Base-by-base conservation (phyloP, 2,888 invertebrate species). In the Hedya salicella region DNA sequence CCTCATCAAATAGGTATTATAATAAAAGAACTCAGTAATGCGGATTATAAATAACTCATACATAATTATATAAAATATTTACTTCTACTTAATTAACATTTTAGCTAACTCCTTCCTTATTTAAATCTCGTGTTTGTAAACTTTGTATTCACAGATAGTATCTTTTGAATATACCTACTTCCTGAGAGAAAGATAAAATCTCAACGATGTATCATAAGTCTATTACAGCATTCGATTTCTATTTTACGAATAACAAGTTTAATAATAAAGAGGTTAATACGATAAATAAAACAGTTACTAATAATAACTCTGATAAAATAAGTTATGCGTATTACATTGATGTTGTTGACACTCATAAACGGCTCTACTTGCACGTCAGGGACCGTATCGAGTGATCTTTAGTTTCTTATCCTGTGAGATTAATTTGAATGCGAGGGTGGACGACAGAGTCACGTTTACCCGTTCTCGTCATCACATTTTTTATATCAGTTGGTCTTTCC, bases 1-100 rank as follows among this genome's bases (percentile, higher is more conserved):
- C 64, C 64, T 65, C 52, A 39, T 59, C 59, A 59, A 64, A 64
- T 56, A n/a, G n/a, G n/a, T n/a, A n/a, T n/a, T n/a, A 59, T 59
- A 36, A 65, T 36, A 49, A 32, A 25, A 50, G 16, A 52, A 52
- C 57, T 52, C 30, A 64, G 59, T 52, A 57, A 57, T 64, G 42
- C 44, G 52, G 46, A 62, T 25, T 44, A 64, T 64, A 59, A 57
- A 52, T 65, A 65, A 39, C 30, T 53, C 25, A 46, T 52, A 65
- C 42, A 52, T n/a, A 25, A 8, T n/a, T 46, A 49, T 49, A 25
- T 25, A 25, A n/a, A 16, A 50, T 48, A 40, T 25, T 30, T 52
- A 19, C n/a, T 25, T 30, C 17, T 19, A n/a, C 4, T 30, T 54
- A 48, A 21, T 54, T 39, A 54, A 54, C 21, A 25, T 16, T n/a